These are phyloP conservation scores for Ambastaia sidthimunki DNA, from an alignment of 2,797 vertebrate genomes.

Conservation along the genomic window DNA sequence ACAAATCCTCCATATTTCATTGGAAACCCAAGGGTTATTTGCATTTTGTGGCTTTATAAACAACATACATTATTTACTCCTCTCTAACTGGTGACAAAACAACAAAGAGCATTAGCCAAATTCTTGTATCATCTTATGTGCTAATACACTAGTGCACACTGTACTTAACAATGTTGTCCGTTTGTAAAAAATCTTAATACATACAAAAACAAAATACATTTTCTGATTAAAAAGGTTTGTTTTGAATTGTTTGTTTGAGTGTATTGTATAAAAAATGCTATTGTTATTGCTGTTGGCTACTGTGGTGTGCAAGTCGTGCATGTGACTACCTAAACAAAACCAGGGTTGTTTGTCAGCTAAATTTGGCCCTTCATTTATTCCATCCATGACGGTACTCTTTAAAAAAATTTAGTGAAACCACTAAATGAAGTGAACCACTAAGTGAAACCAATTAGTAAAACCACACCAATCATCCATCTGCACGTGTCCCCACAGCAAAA, in stretches of 20 bases:
- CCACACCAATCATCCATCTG: not conserved
- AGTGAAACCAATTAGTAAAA: not conserved
- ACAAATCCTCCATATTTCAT: not conserved
- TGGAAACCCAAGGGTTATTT: conserved; percentile 1
- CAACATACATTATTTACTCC: conserved; percentile 16
- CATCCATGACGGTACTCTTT: conserved; percentile 9
- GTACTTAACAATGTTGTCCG: not conserved
- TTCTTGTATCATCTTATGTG: conserved; percentile 24
- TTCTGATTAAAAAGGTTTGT: not conserved
- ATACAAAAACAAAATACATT: not conserved
- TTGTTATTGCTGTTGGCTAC: too few relatives aligned
- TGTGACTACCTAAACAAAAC: not conserved
- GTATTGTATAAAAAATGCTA: not conserved
- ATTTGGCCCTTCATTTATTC: conserved; percentile 14
- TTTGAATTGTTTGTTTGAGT: not conserved
- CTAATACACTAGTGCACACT: conserved; percentile 9
- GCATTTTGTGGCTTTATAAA: not conserved
- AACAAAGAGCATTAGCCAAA: conserved; percentile 29
- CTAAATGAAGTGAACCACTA: too few relatives aligned
- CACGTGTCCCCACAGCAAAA: not conserved
- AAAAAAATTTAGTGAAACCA: too few relatives aligned
- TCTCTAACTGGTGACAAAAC: not conserved
- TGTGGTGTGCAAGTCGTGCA: too few relatives aligned
- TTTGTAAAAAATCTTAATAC: not conserved
- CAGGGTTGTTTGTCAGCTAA: not conserved